phyloP scores from a whole-genome alignment of 2,113 vertebrate genomes.

The Grantiella picta region DNA sequence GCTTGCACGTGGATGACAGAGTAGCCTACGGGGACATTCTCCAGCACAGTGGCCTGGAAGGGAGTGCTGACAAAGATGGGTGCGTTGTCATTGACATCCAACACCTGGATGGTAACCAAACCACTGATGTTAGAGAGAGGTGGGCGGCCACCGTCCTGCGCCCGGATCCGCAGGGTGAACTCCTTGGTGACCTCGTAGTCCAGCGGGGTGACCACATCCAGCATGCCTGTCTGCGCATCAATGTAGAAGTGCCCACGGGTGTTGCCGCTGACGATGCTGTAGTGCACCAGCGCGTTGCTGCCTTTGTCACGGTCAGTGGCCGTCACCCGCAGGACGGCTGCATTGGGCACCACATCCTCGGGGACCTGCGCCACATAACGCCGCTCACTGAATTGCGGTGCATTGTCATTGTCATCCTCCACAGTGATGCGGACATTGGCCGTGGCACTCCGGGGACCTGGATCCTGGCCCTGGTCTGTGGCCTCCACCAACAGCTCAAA shows the following conservation, averaged over 20 bases:
- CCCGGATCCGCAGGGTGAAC: conserved; percentile 86
- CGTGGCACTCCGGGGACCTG: conserved; percentile 84
- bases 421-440: conserved; percentile 85
- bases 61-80: conserved; percentile 96
- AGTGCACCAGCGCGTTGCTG: conserved; percentile 90
- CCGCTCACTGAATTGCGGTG: conserved; percentile 91
- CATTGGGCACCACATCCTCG: conserved; percentile 83
- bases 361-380: conserved; percentile 88
- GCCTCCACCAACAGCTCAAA: conserved; percentile 88
- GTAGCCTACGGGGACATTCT: conserved; percentile 91
- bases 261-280: conserved; percentile 97
- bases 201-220: conserved; percentile 88
- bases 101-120: conserved; percentile 88
- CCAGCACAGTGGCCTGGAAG: conserved; percentile 91
- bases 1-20: conserved; percentile 93
- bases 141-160: conserved; percentile 91
- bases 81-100: conserved; percentile 92
- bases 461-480: conserved; percentile 89
- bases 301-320: conserved; percentile 89
- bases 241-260: conserved; percentile 94
- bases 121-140: conserved; percentile 93
- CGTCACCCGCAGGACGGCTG: conserved; percentile 82
- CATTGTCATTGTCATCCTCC: conserved; percentile 95
- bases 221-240: conserved; percentile 87
- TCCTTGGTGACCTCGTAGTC: conserved; percentile 94